phyloP scores from a whole-genome alignment of 2,797 vertebrate species.

The Otolemur crassicaudatus region DNA sequence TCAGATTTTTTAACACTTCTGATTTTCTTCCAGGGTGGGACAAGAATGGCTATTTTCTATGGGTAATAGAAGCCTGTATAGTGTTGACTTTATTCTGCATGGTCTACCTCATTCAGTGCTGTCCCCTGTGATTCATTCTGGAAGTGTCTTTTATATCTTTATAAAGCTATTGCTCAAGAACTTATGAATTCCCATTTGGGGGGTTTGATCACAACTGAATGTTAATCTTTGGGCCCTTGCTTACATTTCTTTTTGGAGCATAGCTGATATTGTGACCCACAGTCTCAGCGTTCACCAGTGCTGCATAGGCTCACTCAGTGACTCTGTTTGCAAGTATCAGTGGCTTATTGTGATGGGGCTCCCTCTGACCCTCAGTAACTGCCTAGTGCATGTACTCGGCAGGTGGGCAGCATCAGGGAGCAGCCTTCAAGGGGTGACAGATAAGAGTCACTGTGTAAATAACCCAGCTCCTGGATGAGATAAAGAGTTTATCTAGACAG shows the following conservation, averaged over 20 bases:
- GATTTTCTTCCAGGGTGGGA: neutral
- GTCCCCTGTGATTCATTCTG: neutral
- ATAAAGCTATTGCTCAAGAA: neutral
- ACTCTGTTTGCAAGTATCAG: neutral
- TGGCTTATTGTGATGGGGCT: neutral
- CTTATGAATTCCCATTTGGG: neutral
- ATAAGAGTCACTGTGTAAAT: neutral
- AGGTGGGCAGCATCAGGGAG: neutral
- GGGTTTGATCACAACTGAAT: neutral
- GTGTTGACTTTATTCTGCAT: neutral
- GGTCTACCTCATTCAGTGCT: neutral
- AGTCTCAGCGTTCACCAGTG: neutral
- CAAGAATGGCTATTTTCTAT: neutral
- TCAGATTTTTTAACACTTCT: neutral
- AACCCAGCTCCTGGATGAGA: neutral
- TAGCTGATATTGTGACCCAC: neutral
- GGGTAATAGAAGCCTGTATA: neutral
- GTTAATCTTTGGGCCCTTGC: neutral
- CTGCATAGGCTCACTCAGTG: accelerated
- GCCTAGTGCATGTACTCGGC: neutral
- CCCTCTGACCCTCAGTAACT: neutral
- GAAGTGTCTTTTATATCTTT: neutral
- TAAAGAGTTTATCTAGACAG: neutral
- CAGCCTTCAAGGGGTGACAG: neutral
- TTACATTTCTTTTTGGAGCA: neutral